Evolutionary conservation across 2,888 invertebrate genomes (phyloP).

Genomic region (Drosophila meridiana): DNA sequence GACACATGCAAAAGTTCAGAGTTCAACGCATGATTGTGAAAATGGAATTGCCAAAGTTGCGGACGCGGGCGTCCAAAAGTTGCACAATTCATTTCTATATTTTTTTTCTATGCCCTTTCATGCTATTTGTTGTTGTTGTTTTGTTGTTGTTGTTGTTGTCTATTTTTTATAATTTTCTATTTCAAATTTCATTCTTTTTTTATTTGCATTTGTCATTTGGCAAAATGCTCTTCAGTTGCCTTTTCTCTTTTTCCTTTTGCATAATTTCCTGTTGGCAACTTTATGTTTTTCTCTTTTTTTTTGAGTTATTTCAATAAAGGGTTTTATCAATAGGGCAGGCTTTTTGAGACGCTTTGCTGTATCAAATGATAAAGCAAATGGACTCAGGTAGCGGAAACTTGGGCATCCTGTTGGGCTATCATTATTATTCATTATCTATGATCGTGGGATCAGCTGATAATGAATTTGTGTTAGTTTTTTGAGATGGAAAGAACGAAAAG

Average conservation of each 20-base stretch:
- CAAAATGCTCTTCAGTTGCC: conserved; percentile 44
- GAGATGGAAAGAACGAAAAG: neutral
- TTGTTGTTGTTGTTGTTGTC: conserved; percentile 7
- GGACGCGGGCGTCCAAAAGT: conserved; percentile 70
- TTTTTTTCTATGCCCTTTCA: conserved; percentile 20
- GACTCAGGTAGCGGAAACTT: neutral
- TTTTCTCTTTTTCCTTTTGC: conserved; percentile 46
- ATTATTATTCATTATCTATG: no score
- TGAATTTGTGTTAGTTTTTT: neutral
- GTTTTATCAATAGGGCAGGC: neutral
- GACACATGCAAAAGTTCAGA: conserved; percentile 72
- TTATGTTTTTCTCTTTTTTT: neutral
- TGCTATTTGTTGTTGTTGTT: conserved; percentile 7
- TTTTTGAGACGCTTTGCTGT: neutral
- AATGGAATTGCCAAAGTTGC: conserved; percentile 82
- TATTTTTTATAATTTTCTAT: conserved; percentile 27
- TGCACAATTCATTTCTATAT: conserved; percentile 38
- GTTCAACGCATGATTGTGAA: conserved; percentile 83
- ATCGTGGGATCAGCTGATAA: neutral
- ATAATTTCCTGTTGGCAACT: conserved; percentile 62
- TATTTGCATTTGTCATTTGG: conserved; percentile 63
- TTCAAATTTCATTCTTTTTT: conserved; percentile 16
- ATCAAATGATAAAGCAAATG: neutral
- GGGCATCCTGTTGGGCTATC: neutral
- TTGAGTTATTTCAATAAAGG: neutral